Evolutionary conservation across 1,140 invertebrate genomes (phyloP), one percentile per base, ranked within the genome.

Genomic region (Teleogryllus occipitalis): DNA sequence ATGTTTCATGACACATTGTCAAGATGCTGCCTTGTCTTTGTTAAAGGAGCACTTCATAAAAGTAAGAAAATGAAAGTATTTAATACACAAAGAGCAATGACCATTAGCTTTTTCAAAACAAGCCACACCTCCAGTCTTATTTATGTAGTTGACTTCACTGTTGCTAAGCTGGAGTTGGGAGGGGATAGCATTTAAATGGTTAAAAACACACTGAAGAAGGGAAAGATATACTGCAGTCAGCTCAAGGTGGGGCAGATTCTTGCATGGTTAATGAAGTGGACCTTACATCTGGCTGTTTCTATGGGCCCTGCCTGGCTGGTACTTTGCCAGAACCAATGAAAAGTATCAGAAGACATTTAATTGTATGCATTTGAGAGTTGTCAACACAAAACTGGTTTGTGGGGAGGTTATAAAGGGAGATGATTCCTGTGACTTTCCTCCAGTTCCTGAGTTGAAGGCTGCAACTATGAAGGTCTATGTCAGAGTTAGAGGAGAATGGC

Each of bases 401-500:
- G 54, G 54, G 10, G 10, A 65, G 10, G 18, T 65, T 65, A 65
- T 65, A 65, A 65, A 65, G 18, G 54, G 54, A 65, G 54, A 65
- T 65, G 2, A 7, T 65, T 65, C 54, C 10, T 18, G 1, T 39
- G 54, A 65, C 10, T 10, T 7, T 65, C 54, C 18, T 65, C 18
- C 18, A 65, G 54, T 65, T 65, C 54, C 54, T 65, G 7, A 65
- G 18, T 65, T 65, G 54, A 18, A 65, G 54, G 10, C 18, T 65
- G 54, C 10, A 18, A 65, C 10, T 14, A 91, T 92, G 91, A 92
- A 91, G 85, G 84, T 92, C 12, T 91, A 90, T 15, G 89, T 88
- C 48, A 83, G 89, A 80, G 87, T 92, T 77, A 83, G 89, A n/a
- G 90, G 89, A 7, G 90, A 91, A 83, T 92, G 90, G 90, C 87